Evolutionary conservation across 2,888 invertebrate species (phyloP).

Genomic region (Hyalella azteca): DNA sequence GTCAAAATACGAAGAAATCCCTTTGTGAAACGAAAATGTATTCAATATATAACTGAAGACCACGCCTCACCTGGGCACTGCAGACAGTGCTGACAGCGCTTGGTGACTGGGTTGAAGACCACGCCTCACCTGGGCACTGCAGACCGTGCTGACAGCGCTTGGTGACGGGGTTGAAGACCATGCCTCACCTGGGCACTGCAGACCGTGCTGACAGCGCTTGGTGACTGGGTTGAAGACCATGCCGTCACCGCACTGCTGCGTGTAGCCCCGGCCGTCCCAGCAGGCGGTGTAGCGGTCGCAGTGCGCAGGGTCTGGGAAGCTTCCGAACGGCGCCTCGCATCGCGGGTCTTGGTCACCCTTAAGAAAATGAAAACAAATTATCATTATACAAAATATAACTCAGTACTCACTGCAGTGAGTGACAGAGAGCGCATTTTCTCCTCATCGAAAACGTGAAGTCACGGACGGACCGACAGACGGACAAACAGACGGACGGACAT

Average conservation of each 20-base stretch:
- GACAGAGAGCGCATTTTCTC: no score
- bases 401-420: no score
- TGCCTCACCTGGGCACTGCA: slow-evolving; percentile 46
- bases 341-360: slow-evolving; percentile 46
- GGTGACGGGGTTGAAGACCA: slow-evolving; percentile 47
- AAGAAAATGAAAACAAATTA: no score
- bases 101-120: slow-evolving; percentile 44
- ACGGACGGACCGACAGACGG: no score
- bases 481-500: no score
- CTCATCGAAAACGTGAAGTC: no score
- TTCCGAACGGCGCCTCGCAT: slow-evolving; percentile 44
- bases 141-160: slow-evolving; percentile 43
- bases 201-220: slow-evolving; percentile 42
- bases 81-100: slow-evolving; percentile 40
- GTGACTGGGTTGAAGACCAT: slow-evolving; percentile 49
- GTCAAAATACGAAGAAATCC: no score
- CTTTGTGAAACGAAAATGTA: no score
- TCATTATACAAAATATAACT: no score
- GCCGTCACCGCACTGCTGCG: slow-evolving; percentile 44
- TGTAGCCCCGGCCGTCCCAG: slow-evolving; percentile 50
- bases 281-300: slow-evolving; percentile 46
- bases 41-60: no score
- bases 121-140: slow-evolving; percentile 46
- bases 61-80: slow-evolving; percentile 42
- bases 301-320: slow-evolving; percentile 38